Base-by-base conservation (phyloP, 2,113 vertebrate species). In the Ailuropoda melanoleuca region DNA sequence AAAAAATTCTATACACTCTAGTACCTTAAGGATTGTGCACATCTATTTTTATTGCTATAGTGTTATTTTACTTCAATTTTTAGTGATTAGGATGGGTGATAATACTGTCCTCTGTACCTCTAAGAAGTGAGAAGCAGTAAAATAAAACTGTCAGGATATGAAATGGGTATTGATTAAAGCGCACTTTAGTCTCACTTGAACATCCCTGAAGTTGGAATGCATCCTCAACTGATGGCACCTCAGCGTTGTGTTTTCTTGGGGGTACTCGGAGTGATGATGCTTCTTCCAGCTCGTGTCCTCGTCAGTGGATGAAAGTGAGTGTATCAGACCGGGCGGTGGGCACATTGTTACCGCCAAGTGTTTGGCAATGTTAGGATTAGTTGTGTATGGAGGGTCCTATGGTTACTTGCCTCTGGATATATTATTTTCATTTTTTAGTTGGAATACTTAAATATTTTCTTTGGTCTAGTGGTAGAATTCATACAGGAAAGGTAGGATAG, bases 21-120 rank as follows among this genome's bases (percentile, higher is more conserved):
- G 53, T 23, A 43, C 53, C 43, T 85, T 62, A 50, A 7, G 87
- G 70, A 62, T 55, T 48, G 29, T 55, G 48, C 74, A 78, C n/a
- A n/a, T 64, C 50, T n/a, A 50, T 18, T 92, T 95, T 97, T 94
- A 93, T 7, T 93, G 13, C 77, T 97, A 11, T 86, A 66, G n/a
- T 86, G 14, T 64, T 91, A 17, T 84, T 97, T 84, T 72, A 70
- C 4, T 72, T n/a, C 50, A 43, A n/a, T 72, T 93, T 68, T 84
- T 84, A 81, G 43, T 83, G 88, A 83, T 95, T 2, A 31, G 80
- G 86, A 46, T 60, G 39, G n/a, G 18, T 55, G 29, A 6, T 86
- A 93, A 66, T 14, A 10, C 24, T 46, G 18, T 62, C n/a, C 34
- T 77, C 83, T 89, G 58, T 80, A 83, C 75, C 80, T 74, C 46